Percentiles rank a stretch among this genome's conserved stretches.
These are phyloP conservation scores for Crypturellus tataupa DNA, from an alignment of 2,797 vertebrate genomes.

Conservation along the genomic window DNA sequence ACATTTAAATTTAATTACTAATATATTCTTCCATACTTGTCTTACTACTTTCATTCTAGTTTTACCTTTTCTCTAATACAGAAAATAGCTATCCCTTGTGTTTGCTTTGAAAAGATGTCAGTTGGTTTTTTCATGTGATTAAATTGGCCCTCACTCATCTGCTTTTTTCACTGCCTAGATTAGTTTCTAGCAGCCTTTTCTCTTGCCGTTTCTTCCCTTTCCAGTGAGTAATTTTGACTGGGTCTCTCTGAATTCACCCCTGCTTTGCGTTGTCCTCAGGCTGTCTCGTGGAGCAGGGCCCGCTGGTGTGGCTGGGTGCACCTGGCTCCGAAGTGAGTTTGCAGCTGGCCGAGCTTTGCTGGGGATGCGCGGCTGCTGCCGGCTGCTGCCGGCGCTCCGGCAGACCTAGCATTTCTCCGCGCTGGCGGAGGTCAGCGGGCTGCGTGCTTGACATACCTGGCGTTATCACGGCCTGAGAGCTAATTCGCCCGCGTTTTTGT, in stretches of 20 bases:
- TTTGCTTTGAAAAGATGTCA: background rate
- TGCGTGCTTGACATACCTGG: background rate
- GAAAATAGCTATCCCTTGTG: background rate
- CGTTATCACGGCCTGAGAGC: no score
- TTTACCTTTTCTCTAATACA: background rate
- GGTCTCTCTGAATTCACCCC: background rate
- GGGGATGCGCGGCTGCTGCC: background rate
- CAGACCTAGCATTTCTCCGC: fast-evolving
- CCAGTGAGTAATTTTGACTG: background rate
- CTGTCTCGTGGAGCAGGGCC: background rate
- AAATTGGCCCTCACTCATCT: background rate
- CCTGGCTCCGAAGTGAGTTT: background rate
- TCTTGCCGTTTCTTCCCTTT: background rate
- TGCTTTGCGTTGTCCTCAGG: background rate
- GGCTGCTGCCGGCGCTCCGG: background rate
- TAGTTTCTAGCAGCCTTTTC: conserved; percentile 4
- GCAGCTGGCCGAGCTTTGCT: background rate
- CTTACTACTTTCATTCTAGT: background rate
- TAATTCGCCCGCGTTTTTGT: background rate
- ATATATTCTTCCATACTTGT: conserved; percentile 12
- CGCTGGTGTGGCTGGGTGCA: fast-evolving
- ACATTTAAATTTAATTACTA: background rate
- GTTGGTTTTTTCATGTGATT: background rate
- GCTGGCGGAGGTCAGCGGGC: background rate
- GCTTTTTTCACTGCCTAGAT: background rate